Evolutionary conservation across 2,113 vertebrate genomes (phyloP).

Genomic region (Lagenorhynchus albirostris): DNA sequence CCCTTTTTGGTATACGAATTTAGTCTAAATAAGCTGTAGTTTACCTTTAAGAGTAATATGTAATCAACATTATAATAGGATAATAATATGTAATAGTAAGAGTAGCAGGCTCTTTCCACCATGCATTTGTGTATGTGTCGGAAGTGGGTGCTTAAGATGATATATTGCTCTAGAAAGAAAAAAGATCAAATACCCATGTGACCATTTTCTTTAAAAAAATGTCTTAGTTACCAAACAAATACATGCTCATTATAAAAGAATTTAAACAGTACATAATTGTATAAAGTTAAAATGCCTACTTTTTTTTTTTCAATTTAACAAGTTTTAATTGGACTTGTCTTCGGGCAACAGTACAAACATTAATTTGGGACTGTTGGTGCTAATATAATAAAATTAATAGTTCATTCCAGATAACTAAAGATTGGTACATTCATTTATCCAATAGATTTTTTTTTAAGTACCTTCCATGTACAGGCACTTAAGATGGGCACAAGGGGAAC

Average conservation of each 20-base stretch:
- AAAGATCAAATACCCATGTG: background rate
- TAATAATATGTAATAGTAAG: background rate
- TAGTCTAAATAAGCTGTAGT: background rate
- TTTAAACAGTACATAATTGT: background rate
- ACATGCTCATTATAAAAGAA: background rate
- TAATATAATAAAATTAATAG: slow-evolving; percentile 33
- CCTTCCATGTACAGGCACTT: background rate
- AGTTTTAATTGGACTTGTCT: slow-evolving; percentile 26
- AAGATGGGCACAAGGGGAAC: background rate
- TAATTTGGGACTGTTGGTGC: background rate
- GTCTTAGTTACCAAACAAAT: background rate
- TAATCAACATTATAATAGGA: background rate
- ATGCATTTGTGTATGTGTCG: background rate
- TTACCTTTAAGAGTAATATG: background rate
- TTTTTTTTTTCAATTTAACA: background rate
- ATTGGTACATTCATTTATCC: background rate
- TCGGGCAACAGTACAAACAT: slow-evolving; percentile 7
- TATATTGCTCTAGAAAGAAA: background rate
- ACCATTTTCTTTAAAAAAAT: background rate
- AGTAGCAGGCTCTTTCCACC: background rate
- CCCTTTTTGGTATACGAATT: background rate
- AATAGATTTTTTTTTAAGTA: background rate
- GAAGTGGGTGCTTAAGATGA: background rate
- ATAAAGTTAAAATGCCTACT: background rate
- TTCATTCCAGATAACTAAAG: background rate